phyloP scores from a whole-genome alignment of 2,797 vertebrate species.

The Antennarius maculatus region DNA sequence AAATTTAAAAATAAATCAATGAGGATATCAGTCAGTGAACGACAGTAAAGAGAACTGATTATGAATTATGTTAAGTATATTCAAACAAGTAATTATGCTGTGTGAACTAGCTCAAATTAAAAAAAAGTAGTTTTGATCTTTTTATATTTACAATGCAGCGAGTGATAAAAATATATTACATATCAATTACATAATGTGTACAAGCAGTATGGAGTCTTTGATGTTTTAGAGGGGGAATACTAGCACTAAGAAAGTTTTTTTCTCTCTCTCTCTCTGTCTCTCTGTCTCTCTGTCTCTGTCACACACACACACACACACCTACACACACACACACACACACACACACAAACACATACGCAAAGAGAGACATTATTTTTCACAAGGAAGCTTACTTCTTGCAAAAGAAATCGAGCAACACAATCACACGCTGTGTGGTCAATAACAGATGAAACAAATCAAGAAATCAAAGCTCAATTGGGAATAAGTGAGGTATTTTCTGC shows the following conservation, averaged over 20 bases:
- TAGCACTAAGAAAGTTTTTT: not conserved
- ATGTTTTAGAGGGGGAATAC: not conserved
- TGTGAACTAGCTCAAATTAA: not conserved
- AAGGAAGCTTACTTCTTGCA: not conserved
- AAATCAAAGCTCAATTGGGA: too few species aligned
- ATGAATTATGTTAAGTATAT: not conserved
- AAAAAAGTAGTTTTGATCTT: too few species aligned
- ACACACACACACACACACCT: too few species aligned
- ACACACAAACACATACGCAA: not conserved
- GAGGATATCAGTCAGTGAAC: not conserved
- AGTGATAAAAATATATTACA: not conserved
- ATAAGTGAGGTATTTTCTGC: too few species aligned
- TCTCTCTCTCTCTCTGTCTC: not conserved
- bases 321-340: too few species aligned
- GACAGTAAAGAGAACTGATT: not conserved
- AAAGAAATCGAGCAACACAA: conserved; percentile 1
- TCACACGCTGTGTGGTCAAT: too few species aligned
- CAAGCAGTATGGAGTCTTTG: not conserved
- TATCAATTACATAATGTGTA: not conserved
- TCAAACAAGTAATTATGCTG: not conserved
- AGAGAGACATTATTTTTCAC: not conserved
- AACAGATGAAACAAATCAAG: too few species aligned
- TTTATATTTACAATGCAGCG: not conserved
- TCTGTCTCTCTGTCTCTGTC: too few species aligned
- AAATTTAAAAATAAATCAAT: conserved; percentile 9